Percentiles rank a stretch among this genome's conserved stretches.
phyloP scores from a whole-genome alignment of 2,888 invertebrate species.

The Megaustenia siamemsis region DNA sequence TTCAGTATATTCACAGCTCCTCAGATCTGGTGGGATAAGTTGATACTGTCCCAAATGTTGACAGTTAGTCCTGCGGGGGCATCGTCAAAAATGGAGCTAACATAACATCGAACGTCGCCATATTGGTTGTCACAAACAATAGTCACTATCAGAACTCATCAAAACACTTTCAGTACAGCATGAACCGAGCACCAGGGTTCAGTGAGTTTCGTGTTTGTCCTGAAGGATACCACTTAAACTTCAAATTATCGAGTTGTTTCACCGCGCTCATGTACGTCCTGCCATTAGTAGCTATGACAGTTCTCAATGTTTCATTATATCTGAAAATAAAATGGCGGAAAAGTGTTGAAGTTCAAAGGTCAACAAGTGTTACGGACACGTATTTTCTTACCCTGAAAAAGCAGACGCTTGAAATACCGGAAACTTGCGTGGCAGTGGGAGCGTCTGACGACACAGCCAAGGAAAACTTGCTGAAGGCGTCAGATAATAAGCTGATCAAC shows the following conservation, averaged over 20 bases:
- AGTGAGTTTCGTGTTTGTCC: constrained; percentile 2
- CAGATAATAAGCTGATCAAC: constrained; percentile 43
- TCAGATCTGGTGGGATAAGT: constrained; percentile 63
- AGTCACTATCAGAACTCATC: not conserved
- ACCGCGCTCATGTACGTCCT: constrained; percentile 63
- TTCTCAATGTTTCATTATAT: constrained; percentile 69
- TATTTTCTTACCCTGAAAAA: constrained; percentile 61
- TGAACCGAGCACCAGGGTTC: not conserved
- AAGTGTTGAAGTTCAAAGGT: constrained; percentile 69
- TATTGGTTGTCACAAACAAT: not conserved
- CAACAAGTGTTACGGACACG: constrained; percentile 64
- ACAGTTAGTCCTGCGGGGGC: not conserved
- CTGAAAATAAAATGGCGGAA: constrained; percentile 70
- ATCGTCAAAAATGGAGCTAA: not conserved
- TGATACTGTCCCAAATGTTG: not conserved
- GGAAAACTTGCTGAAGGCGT: constrained; percentile 34
- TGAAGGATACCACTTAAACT: constrained; percentile 34
- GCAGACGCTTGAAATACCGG: constrained; percentile 37
- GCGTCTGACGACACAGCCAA: constrained; percentile 36
- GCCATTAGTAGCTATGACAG: constrained; percentile 64
- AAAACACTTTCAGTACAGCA: not conserved
- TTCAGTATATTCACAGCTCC: constrained; percentile 66
- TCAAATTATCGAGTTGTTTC: constrained; percentile 33
- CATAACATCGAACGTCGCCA: not conserved
- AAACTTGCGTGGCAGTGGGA: constrained; percentile 25